These are phyloP conservation scores for Alligator mississippiensis DNA, from an alignment of 2,113 vertebrate genomes.

Conservation along the genomic window DNA sequence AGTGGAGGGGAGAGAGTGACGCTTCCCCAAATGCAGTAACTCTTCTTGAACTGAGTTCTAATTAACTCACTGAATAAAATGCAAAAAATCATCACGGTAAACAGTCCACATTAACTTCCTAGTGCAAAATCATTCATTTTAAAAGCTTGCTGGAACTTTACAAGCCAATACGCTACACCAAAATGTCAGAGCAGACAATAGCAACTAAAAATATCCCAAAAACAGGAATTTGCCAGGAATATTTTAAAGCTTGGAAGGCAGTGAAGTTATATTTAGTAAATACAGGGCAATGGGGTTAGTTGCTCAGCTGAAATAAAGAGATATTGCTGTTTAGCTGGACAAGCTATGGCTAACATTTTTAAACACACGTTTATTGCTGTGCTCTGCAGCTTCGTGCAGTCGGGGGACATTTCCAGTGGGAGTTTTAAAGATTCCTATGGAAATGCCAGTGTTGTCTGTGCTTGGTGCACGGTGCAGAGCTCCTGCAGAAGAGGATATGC, in stretches of 20 bases:
- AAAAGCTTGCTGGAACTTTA: constrained; percentile 4
- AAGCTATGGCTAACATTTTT: rapidly evolving
- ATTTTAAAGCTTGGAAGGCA: constrained; percentile 60
- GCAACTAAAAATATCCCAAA: constrained; percentile 79
- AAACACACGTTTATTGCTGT: neutral
- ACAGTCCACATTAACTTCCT: constrained; percentile 19
- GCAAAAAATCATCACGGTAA: constrained; percentile 7
- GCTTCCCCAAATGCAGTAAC: neutral
- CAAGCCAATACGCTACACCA: neutral
- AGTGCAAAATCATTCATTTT: neutral
- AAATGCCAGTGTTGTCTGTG: rapidly evolving
- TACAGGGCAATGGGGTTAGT: constrained; percentile 36
- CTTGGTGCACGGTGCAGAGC: neutral
- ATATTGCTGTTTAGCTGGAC: constrained; percentile 13
- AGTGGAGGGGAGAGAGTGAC: neutral
- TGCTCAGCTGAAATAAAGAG: constrained; percentile 40
- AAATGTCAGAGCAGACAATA: constrained; percentile 72
- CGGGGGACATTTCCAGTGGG: neutral
- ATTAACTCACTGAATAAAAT: neutral
- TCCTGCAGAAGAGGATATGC: neutral
- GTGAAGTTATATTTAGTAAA: constrained; percentile 77
- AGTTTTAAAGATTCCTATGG: rapidly evolving
- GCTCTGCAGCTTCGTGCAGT: neutral
- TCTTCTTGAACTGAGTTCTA: constrained; percentile 16
- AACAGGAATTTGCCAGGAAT: constrained; percentile 71